A percentile compares a stretch with the other conserved stretches of the same genome.
phyloP scores from a whole-genome alignment of 2,113 vertebrate genomes.

The Chunga burmeisteri region DNA sequence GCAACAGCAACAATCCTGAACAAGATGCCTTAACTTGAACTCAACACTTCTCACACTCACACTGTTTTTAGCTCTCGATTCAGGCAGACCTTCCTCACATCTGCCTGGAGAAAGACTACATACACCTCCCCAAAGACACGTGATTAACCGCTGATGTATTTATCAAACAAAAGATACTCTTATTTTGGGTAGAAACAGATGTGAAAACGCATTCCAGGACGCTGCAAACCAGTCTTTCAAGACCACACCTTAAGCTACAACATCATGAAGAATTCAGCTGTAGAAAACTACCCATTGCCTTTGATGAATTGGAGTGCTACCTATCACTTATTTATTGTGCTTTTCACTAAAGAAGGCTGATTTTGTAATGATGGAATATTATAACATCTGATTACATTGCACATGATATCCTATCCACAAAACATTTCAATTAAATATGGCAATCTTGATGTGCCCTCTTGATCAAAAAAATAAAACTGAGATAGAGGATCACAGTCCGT shows the following conservation, averaged over 20 bases:
- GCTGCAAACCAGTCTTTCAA: background rate
- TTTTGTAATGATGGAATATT: background rate
- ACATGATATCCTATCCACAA: background rate
- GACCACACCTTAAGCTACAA: slow-evolving; percentile 31
- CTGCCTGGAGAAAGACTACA: background rate
- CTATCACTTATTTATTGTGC: background rate
- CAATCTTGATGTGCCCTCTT: background rate
- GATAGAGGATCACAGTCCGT: background rate
- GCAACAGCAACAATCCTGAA: background rate
- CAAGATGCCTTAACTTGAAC: background rate
- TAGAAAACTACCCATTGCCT: background rate
- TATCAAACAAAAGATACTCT: slow-evolving; percentile 1
- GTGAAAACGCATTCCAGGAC: background rate
- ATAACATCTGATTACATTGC: background rate
- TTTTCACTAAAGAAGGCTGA: background rate
- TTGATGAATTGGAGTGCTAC: background rate
- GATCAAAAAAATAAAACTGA: background rate
- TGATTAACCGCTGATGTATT: background rate
- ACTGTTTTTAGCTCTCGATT: fast-evolving
- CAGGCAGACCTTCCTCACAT: background rate
- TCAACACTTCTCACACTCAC: background rate
- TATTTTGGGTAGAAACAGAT: background rate
- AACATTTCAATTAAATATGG: background rate
- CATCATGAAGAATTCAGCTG: background rate
- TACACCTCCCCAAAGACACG: background rate